These are phyloP conservation scores for Drosophila kuntzei DNA, from an alignment of 2,888 invertebrate species.

Conservation along the genomic window DNA sequence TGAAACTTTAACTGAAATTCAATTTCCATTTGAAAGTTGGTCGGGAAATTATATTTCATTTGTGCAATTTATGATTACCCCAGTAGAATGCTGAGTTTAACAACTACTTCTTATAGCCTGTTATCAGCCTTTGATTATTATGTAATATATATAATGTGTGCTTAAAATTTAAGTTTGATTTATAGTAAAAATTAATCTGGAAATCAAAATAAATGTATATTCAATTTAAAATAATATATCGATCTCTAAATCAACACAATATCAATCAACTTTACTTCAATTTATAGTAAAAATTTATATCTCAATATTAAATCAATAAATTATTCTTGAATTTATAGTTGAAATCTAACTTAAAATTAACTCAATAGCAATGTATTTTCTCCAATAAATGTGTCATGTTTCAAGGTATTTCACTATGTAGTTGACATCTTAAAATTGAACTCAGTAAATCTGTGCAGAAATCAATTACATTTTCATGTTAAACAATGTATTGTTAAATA, in stretches of 20 bases:
- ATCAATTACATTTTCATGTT: conserved; percentile 34
- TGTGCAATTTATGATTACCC: not conserved
- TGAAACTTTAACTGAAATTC: conserved; percentile 10
- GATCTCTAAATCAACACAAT: too few species aligned
- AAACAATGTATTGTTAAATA: conserved; percentile 16
- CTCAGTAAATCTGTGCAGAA: conserved; percentile 10
- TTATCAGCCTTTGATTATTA: not conserved
- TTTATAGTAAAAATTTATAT: too few species aligned
- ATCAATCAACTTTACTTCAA: not conserved
- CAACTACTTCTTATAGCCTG: not conserved
- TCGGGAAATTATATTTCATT: not conserved
- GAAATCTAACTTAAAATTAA: not conserved
- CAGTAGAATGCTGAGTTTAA: not conserved
- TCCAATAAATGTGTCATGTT: not conserved
- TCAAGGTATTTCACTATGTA: not conserved
- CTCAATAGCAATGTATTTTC: not conserved
- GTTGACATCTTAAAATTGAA: not conserved
- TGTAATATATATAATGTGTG: not conserved
- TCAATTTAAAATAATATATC: too few species aligned
- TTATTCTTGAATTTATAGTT: too few species aligned
- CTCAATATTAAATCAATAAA: too few species aligned
- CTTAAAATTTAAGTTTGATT: not conserved
- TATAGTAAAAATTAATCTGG: not conserved
- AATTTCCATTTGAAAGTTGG: conserved; percentile 14
- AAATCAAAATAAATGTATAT: too few species aligned